A percentile compares a stretch with the other conserved stretches of the same genome.
Evolutionary conservation across 2,888 invertebrate genomes (phyloP).

Genomic region (Luperina testacea): DNA sequence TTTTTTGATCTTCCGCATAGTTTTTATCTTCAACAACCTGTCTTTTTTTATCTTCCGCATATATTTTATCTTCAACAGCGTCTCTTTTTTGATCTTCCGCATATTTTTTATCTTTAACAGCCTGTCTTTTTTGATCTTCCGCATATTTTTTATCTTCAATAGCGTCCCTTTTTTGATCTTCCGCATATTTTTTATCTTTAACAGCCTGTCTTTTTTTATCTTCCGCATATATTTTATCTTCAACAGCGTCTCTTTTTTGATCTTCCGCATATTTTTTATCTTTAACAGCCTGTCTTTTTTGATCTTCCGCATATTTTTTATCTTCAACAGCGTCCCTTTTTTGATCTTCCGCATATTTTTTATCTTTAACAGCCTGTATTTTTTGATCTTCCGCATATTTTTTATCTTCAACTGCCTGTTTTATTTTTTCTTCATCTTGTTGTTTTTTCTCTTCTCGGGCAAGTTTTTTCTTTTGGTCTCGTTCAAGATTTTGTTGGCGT

Average conservation of each 20-base stretch:
- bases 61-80: no score
- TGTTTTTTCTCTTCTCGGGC: conserved; percentile 50
- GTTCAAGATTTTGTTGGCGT: conserved; percentile 46
- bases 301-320: no score
- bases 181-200: no score
- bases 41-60: no score
- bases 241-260: no score
- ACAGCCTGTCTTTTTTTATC: background rate
- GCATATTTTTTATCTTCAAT: no score
- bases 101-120: conserved; percentile 21
- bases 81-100: background rate
- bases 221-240: background rate
- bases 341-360: no score
- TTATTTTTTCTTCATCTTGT: conserved; percentile 29
- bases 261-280: conserved; percentile 6
- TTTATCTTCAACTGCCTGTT: conserved; percentile 23
- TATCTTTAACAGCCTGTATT: no score
- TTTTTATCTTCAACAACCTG: conserved; percentile 21
- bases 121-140: background rate
- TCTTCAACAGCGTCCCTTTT: no score
- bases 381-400: background rate
- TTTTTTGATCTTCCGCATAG: conserved; percentile 20
- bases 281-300: conserved; percentile 7
- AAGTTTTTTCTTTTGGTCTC: conserved; percentile 37
- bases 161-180: no score